Evolutionary conservation across 2,888 invertebrate species (phyloP).

Genomic region (Altica lythri): DNA sequence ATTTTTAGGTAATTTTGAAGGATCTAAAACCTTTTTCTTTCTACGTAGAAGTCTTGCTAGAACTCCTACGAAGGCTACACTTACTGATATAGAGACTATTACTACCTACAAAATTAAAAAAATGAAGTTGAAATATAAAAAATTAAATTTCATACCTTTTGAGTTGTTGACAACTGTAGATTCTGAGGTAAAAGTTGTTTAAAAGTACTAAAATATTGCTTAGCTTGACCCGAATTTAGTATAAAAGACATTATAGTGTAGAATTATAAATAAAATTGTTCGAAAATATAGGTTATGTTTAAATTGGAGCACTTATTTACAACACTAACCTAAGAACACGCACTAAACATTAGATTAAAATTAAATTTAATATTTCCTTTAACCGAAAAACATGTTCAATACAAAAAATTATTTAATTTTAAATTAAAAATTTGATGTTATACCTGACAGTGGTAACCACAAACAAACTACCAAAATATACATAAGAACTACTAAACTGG

Average conservation of each 20-base stretch:
- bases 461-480: slow-evolving; percentile 1
- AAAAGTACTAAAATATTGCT: slow-evolving; percentile 63
- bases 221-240: slow-evolving; percentile 62
- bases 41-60: slow-evolving; percentile 80
- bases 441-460: background rate
- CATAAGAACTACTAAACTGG: background rate
- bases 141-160: slow-evolving; percentile 63
- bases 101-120: slow-evolving; percentile 62
- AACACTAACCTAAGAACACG: background rate
- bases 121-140: slow-evolving; percentile 3
- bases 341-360: background rate
- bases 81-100: slow-evolving; percentile 74
- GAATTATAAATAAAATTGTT: slow-evolving; percentile 11
- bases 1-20: slow-evolving; percentile 41
- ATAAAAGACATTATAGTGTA: slow-evolving; percentile 52
- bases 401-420: background rate
- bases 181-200: slow-evolving; percentile 57
- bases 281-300: slow-evolving; percentile 25
- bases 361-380: background rate
- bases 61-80: slow-evolving; percentile 81
- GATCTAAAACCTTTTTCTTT: slow-evolving; percentile 67
- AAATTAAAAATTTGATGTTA: slow-evolving; percentile 5
- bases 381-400: background rate
- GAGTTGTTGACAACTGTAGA: slow-evolving; percentile 67
- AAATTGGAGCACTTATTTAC: background rate